These are phyloP conservation scores for Mylabris phalerata DNA, from an alignment of 1,140 invertebrate genomes.

Conservation along the genomic window DNA sequence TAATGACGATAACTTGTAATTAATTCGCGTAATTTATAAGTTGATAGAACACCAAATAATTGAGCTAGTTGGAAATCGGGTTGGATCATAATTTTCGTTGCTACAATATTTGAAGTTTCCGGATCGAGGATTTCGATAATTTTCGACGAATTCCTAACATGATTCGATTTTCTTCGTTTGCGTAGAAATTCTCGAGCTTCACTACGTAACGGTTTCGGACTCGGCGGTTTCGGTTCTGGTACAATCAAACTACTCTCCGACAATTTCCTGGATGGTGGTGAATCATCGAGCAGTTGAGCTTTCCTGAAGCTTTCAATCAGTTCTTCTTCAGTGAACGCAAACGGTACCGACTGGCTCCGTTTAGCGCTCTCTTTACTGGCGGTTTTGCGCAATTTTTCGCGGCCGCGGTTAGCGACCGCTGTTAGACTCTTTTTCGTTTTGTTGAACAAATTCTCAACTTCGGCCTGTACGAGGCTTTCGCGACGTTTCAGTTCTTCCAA, in stretches of 20 bases:
- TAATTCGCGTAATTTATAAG: constrained; percentile 36
- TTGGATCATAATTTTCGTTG: constrained; percentile 10
- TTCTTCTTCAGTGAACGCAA: constrained; percentile 45
- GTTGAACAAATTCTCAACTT: constrained; percentile 28
- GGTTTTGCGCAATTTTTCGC: constrained; percentile 22
- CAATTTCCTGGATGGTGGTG: constrained; percentile 15
- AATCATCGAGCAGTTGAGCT: constrained; percentile 36
- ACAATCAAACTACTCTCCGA: constrained; percentile 3
- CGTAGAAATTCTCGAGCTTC: constrained; percentile 18
- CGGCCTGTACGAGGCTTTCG: constrained; percentile 29
- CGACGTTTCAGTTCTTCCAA: constrained; percentile 17
- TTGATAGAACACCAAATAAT: constrained; percentile 24
- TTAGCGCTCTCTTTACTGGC: constrained; percentile 31
- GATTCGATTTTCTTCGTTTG: constrained; percentile 16
- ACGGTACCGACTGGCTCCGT: constrained; percentile 46
- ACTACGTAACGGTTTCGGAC: constrained; percentile 17
- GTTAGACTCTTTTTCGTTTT: constrained; percentile 32
- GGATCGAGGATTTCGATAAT: constrained; percentile 39
- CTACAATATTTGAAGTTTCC: constrained; percentile 9
- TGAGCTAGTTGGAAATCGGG: constrained; percentile 15
- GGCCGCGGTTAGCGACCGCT: constrained; percentile 23
- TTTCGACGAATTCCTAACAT: constrained; percentile 23
- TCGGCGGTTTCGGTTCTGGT: neutral
- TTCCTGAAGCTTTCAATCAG: constrained; percentile 45
- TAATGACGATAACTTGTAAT: constrained; percentile 49